These are phyloP conservation scores for Gobio gobio DNA, from an alignment of 2,113 vertebrate species.

Conservation along the genomic window DNA sequence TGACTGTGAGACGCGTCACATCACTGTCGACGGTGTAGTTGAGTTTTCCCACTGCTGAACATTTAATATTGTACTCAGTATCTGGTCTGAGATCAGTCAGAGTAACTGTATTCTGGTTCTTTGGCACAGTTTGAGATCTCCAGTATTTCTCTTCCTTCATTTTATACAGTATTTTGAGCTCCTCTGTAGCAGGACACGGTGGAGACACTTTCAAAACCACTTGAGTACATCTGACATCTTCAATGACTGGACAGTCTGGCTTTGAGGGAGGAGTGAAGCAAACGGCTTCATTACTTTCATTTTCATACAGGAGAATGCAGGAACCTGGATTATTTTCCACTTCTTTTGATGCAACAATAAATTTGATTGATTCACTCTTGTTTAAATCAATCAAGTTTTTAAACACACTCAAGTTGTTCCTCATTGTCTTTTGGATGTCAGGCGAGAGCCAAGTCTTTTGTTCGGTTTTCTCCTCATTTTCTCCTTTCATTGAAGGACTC, in stretches of 20 bases:
- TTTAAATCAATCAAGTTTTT: conserved; percentile 7
- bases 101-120: no score
- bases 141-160: no score
- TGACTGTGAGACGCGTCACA: not conserved
- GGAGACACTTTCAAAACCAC: no score
- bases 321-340: conserved; percentile 17
- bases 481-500: not conserved
- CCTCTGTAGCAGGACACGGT: no score
- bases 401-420: not conserved
- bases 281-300: no score
- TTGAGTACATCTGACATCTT: no score
- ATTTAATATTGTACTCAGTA: not conserved
- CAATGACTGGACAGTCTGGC: no score
- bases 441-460: not conserved
- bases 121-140: no score
- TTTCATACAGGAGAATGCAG: conserved; percentile 41
- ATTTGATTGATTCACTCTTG: not conserved
- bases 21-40: not conserved
- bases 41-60: not conserved
- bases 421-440: not conserved
- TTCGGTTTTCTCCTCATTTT: not conserved
- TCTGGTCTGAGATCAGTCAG: no score
- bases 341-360: conserved; percentile 34
- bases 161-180: no score
- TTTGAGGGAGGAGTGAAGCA: no score